A percentile compares a stretch with the other conserved stretches of the same genome.
Evolutionary conservation across 2,888 invertebrate species (phyloP).

Genomic region (Chrysolina oricalcia): DNA sequence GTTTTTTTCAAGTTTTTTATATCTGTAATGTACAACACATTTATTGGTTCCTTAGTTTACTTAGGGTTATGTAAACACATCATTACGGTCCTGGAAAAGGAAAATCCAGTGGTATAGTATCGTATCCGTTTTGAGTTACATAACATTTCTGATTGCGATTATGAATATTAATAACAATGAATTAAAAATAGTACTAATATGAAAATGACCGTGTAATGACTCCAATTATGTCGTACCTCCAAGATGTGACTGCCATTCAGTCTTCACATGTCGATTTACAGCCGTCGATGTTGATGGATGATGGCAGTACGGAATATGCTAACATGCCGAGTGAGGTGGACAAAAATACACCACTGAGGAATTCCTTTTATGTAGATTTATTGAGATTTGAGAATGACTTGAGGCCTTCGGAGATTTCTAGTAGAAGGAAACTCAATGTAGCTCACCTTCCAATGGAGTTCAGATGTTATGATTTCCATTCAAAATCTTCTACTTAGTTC

Average conservation of each 20-base stretch:
- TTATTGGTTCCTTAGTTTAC: background rate
- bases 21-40: background rate
- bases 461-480: too few relatives aligned
- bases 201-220: constrained; percentile 62
- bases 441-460: too few relatives aligned
- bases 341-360: background rate
- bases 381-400: background rate
- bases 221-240: constrained; percentile 61
- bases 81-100: constrained; percentile 46
- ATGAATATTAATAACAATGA: constrained; percentile 40
- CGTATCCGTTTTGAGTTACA: constrained; percentile 41
- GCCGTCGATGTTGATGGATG: constrained; percentile 4
- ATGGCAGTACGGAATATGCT: background rate
- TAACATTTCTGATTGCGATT: constrained; percentile 39
- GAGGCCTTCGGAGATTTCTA: background rate
- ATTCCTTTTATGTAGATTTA: background rate
- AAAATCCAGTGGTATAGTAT: constrained; percentile 39
- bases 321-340: background rate
- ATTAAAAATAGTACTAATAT: constrained; percentile 59
- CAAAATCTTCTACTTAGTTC: too few relatives aligned
- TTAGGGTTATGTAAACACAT: constrained; percentile 31
- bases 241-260: constrained; percentile 44
- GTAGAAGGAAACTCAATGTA: too few relatives aligned
- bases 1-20: too few relatives aligned
- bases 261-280: constrained; percentile 15